Conservation (phyloP, 2,888 invertebrate species). For the Chironomus tentans region DNA sequence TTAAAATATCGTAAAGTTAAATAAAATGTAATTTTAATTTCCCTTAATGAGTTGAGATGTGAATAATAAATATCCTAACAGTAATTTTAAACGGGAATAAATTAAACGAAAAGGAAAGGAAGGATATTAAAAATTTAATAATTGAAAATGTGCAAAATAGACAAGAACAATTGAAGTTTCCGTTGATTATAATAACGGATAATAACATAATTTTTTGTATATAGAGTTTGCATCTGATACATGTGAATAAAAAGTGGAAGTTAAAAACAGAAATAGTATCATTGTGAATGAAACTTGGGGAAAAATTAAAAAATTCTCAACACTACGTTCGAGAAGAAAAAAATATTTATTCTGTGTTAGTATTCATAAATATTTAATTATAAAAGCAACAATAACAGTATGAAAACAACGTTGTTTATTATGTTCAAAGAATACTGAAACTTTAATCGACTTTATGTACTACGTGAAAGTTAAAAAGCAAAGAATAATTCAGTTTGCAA, state of each 20-base stretch:
- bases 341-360: constrained; percentile 25
- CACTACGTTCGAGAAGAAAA: neutral
- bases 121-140: neutral
- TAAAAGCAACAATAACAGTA: neutral
- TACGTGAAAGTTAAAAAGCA: neutral
- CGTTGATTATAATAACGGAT: constrained; percentile 10
- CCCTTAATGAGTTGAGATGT: too few relatives aligned
- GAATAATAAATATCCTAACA: neutral
- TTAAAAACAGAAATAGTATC: constrained; percentile 5
- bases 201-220: neutral
- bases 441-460: neutral
- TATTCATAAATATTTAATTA: constrained; percentile 25
- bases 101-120: neutral
- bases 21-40: too few relatives aligned
- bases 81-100: too few relatives aligned
- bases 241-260: neutral
- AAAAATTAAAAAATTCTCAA: neutral
- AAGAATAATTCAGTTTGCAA: neutral
- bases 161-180: constrained; percentile 11
- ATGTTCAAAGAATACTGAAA: neutral
- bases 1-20: too few relatives aligned
- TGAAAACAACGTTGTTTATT: neutral
- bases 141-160: neutral
- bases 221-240: neutral
- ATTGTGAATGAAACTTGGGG: neutral